Conservation (phyloP, 2,113 vertebrate genomes). For the Oncorhynchus mykiss region DNA sequence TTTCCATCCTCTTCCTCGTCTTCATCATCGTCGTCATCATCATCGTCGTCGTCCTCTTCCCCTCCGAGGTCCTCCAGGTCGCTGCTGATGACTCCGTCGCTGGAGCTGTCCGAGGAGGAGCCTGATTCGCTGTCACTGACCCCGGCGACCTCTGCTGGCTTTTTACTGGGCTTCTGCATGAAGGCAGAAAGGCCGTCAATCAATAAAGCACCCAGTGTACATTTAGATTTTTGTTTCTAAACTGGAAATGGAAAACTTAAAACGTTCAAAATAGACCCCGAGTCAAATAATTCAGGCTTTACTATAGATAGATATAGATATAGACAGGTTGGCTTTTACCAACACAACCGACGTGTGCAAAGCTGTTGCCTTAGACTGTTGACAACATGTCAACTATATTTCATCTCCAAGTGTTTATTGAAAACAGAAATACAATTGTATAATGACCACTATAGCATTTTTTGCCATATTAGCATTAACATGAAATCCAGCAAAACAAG, state of each 20-base stretch:
- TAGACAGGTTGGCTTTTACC: neutral
- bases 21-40: slow-evolving; percentile 78
- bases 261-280: neutral
- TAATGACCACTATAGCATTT: neutral
- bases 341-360: no score
- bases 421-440: neutral
- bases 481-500: no score
- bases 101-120: slow-evolving; percentile 93
- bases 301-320: neutral
- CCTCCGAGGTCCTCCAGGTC: slow-evolving; percentile 94
- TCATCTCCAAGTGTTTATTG: neutral
- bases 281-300: neutral
- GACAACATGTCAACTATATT: no score
- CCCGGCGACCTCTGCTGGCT: slow-evolving; percentile 81
- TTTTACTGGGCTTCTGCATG: slow-evolving; percentile 86
- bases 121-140: slow-evolving; percentile 93
- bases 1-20: slow-evolving; percentile 88
- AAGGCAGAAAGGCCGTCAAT: slow-evolving; percentile 14
- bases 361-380: no score
- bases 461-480: neutral
- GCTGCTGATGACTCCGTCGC: slow-evolving; percentile 92
- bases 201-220: neutral
- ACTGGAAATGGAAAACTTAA: neutral
- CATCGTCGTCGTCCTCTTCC: slow-evolving; percentile 86
- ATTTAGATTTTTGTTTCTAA: neutral